Base-by-base conservation (phyloP, 2,888 invertebrate species). In the Ormyrus thymus region DNA sequence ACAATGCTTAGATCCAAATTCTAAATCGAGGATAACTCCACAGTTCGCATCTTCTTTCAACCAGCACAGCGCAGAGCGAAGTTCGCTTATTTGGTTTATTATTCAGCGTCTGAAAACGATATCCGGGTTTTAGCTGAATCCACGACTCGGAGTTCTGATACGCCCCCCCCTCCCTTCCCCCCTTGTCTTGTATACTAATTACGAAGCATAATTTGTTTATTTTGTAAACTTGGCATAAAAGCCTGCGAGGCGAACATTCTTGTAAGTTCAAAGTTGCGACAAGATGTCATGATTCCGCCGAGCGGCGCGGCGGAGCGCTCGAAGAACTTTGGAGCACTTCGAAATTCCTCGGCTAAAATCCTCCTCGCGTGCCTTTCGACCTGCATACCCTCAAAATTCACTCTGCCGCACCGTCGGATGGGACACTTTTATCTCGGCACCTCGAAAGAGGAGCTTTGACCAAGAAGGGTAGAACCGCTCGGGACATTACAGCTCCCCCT, bases 351-450 rank as follows among this genome's bases (percentile, higher is more conserved):
- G n/a, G 15, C 29, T 29, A 68, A 79, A 76, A 76, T 79, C 59
- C 71, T 79, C 59, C 71, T 55, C 29, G 11, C 50, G 43, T 0
- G 43, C 62, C 50, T 56, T 58, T 66, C 72, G 46, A 11, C 1
- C 56, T 46, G 51, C 29, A 55, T 11, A 64, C n/a, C 59, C 58
- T 69, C 62, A 50, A 71, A 78, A 78, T 73, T 72, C 55, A n/a
- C 45, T 55, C 62, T 51, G 5, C 45, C 10, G 15, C 51, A 8
- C 13, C 4, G n/a, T 48, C 53, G 50, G 53, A 65, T 51, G 48
- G 70, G 70, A 74, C 61, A 76, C 56, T 76, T 79, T 79, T 76
- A 76, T 79, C 70, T 55, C 29, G 2, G 29, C 29, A 29, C 29
- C 59, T 62, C 58, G 45, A 29, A 29, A 29, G 29, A 13, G 56